Percentiles rank a stretch among this genome's conserved stretches.
Conservation (phyloP, 1,140 invertebrate genomes). For the Gryllus bimaculatus region DNA sequence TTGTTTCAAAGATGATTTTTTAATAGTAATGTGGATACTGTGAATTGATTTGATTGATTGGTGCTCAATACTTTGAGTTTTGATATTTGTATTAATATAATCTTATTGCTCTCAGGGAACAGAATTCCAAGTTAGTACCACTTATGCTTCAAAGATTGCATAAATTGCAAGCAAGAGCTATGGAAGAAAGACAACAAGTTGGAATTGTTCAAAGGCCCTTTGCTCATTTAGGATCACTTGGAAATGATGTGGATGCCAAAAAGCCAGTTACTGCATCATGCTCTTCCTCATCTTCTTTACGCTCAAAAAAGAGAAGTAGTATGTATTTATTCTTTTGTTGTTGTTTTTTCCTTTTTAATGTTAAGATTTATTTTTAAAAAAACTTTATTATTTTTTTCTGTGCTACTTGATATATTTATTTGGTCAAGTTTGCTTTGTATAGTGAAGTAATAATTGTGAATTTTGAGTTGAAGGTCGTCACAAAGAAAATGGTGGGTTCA, state of each 20-base stretch:
- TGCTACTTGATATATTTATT: neutral
- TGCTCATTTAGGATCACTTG: slow-evolving; percentile 42
- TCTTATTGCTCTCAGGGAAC: slow-evolving; percentile 51
- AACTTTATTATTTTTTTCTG: neutral
- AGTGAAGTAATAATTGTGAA: neutral
- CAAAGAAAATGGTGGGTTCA: neutral
- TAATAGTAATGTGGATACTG: too few relatives aligned
- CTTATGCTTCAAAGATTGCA: slow-evolving; percentile 75
- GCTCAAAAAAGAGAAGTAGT: neutral
- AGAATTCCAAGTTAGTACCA: slow-evolving; percentile 78
- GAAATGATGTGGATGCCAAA: neutral
- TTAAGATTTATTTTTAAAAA: neutral
- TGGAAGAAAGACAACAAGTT: slow-evolving; percentile 35
- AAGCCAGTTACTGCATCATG: neutral
- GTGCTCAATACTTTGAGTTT: neutral
- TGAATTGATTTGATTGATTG: too few relatives aligned
- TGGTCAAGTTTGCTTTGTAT: neutral
- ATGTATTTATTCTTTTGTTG: neutral
- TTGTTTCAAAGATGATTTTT: too few relatives aligned
- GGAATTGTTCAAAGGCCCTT: slow-evolving; percentile 40
- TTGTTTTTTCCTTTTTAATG: neutral
- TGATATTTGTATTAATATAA: neutral
- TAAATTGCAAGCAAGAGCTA: slow-evolving; percentile 49
- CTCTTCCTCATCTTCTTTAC: neutral
- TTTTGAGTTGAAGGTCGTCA: neutral